Base-by-base conservation (phyloP, 2,113 vertebrate species). In the Pseudopodoces humilis region DNA sequence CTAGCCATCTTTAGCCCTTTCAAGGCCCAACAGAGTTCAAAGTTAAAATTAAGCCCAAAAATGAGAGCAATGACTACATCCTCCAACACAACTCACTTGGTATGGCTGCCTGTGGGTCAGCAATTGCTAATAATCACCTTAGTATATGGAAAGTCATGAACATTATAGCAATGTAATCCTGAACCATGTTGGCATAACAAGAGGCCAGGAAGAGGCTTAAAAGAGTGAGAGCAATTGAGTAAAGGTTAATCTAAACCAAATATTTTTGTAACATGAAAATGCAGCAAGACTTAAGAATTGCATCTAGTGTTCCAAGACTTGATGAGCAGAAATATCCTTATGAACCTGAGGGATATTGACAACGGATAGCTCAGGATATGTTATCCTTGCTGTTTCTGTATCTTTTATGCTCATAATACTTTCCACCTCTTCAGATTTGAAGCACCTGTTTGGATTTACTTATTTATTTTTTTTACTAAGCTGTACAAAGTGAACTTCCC, bases 221-320 rank as follows among this genome's bases (percentile, higher is more conserved):
- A 90, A 94, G 33, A 17, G 41, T 46, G n/a, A 95, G n/a, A 78
- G 50, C 15, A 70, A 67, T 7, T 31, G 28, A 31, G 6, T 79
- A 82, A 64, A 71, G 47, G 18, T 65, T 87, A 92, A 84, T 60
- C 52, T 89, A 84, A 92, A 27, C 6, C 39, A 69, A 90, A 37
- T 70, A 91, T 53, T 82, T 87, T 78, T 60, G 53, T 30, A 64
- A 33, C 35, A 58, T 50, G 44, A 84, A 95, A 95, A 91, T 86
- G 77, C 65, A 96, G 17, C 25, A 47, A 41, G 37, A 37, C 19
- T 92, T 72, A 82, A 49, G 23, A 89, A 91, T 19, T 33, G 27
- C 30, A 50, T 35, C 37, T 12, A 72, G 13, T 31, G 22, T n/a
- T 84, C n/a, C 41, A 75, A 76, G 62, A 79, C 89, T 12, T 0